These are phyloP conservation scores for Blomia tropicalis DNA, from an alignment of 2,888 invertebrate genomes.

Conservation along the genomic window DNA sequence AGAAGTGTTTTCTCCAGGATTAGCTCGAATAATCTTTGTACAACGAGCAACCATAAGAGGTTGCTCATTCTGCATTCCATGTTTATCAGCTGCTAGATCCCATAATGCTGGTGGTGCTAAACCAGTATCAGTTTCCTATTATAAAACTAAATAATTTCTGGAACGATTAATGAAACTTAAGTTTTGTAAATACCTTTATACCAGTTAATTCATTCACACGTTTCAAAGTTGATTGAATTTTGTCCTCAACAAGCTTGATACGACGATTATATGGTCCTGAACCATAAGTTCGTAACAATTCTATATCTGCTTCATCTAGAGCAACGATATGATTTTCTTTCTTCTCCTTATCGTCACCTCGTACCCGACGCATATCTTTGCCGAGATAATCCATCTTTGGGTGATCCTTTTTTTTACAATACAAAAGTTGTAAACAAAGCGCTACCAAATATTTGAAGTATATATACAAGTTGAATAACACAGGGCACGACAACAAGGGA, in stretches of 20 bases:
- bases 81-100: conserved; percentile 23
- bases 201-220: conserved; percentile 21
- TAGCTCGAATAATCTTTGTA: conserved; percentile 22
- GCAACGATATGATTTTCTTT: conserved; percentile 46
- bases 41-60: conserved; percentile 24
- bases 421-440: too few species aligned
- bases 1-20: conserved; percentile 48
- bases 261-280: conserved; percentile 92
- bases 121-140: conserved; percentile 22
- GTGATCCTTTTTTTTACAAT: too few species aligned
- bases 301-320: conserved; percentile 91
- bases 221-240: conserved; percentile 45
- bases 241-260: conserved; percentile 83
- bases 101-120: conserved; percentile 18
- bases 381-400: conserved; percentile 88
- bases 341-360: conserved; percentile 62
- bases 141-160: neutral
- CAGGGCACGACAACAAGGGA: too few species aligned
- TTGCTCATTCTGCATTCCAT: conserved; percentile 20
- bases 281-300: conserved; percentile 85
- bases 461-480: too few species aligned
- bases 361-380: conserved; percentile 84
- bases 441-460: too few species aligned
- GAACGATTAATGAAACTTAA: neutral
- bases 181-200: neutral